These are phyloP conservation scores for Psilanteris sp. DNA, from an alignment of 1,140 invertebrate species.

Conservation along the genomic window DNA sequence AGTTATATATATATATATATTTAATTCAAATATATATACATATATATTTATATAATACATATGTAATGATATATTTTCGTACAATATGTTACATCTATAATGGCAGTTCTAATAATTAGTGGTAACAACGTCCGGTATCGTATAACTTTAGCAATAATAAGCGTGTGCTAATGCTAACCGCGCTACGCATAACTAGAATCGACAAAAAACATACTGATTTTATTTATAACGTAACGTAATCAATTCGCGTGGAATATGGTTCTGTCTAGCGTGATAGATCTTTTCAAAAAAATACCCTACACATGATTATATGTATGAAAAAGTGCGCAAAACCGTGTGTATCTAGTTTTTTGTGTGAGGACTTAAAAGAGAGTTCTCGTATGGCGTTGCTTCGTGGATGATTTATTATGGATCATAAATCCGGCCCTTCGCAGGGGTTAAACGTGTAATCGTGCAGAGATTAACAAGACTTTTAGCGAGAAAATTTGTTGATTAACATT, in stretches of 20 bases:
- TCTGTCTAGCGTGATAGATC: no score
- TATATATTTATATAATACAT: constrained; percentile 15
- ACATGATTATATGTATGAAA: constrained; percentile 13
- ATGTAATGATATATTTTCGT: constrained; percentile 23
- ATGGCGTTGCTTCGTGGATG: constrained; percentile 14
- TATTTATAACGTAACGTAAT: no score
- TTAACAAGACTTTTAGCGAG: constrained; percentile 47
- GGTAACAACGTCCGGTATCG: constrained; percentile 17
- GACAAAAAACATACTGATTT: no score
- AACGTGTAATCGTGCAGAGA: constrained; percentile 28
- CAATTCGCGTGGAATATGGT: no score
- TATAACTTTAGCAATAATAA: neutral
- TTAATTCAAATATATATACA: no score
- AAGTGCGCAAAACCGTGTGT: constrained; percentile 2
- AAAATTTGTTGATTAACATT: constrained; percentile 44
- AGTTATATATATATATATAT: no score
- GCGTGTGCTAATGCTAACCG: constrained; percentile 9
- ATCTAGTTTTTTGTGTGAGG: constrained; percentile 21
- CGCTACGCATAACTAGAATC: constrained; percentile 17
- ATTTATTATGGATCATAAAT: constrained; percentile 48
- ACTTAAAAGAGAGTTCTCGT: constrained; percentile 20
- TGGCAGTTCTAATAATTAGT: constrained; percentile 41
- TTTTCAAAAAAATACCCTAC: constrained; percentile 12
- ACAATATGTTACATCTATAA: constrained; percentile 14
- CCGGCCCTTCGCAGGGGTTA: constrained; percentile 11